Evolutionary conservation across 2,888 invertebrate species (phyloP), one percentile per base, ranked within the genome.

Genomic region (Nymphalis urticae): DNA sequence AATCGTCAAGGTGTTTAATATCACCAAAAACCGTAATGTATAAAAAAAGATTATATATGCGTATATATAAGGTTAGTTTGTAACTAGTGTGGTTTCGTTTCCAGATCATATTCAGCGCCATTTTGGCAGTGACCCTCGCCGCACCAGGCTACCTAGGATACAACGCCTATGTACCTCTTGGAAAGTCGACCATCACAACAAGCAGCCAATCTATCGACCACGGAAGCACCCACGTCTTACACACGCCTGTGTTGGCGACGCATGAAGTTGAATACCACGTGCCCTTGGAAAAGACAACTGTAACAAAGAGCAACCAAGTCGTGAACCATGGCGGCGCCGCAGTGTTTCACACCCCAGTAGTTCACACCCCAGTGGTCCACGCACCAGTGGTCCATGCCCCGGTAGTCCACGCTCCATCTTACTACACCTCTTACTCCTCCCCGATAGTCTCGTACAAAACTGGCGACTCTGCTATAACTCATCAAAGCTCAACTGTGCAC

Each of bases 261-360:
- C 79, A 87, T 48, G 75, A 82, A 62, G 80, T 83, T 2, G 71
- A 69, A 51, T 73, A 79, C 72, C 79, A 78, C 21, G 76, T 78
- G 1, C 88, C 88, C 16, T 72, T 76, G 21, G 70, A 70, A 3
- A 80, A 83, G 48, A 71, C 81, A 0, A 84, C 84, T 0, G 72
- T 84, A 5, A 83, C 85, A 6, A 87, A 89, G 81, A 83, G 88
- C 83, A 84, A 90, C 81, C 80, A 87, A 76, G 72, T 89, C 73
- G 82, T 93, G 75, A 78, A 82, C 73, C 86, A 88, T 64, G 86
- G 85, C 7, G 78, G 82, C 50, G 81, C 85, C 21, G 73, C 80
- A 61, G 70, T 78, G 6, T 71, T 76, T 21, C 74, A 79, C 54
- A 72, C 77, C 1, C 75, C 76, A 0, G 69, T 74, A 7, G 73